These are phyloP conservation scores for Argyrosomus regius DNA, from an alignment of 2,797 vertebrate species.

Conservation along the genomic window DNA sequence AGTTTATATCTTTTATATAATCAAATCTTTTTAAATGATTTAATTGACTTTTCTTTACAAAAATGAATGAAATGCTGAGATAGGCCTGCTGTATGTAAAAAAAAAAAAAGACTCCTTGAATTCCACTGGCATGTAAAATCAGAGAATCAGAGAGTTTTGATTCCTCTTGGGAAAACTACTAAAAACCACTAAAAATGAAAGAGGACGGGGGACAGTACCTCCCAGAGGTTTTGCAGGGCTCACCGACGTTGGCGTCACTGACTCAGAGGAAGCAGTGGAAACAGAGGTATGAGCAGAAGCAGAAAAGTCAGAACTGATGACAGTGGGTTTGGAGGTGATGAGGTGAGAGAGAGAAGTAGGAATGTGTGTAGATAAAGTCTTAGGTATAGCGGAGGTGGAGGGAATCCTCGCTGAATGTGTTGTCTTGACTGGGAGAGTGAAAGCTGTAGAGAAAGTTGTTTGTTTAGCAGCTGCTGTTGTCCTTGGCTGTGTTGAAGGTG, in stretches of 20 bases:
- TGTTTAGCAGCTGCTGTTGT: background rate
- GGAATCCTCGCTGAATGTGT: background rate
- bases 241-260: background rate
- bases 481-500: background rate
- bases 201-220: slow-evolving; percentile 48
- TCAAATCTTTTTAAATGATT: no score
- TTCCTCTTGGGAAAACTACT: background rate
- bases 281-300: background rate
- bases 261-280: slow-evolving; percentile 21
- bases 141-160: background rate
- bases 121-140: background rate
- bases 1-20: no score
- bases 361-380: slow-evolving; percentile 10
- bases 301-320: background rate
- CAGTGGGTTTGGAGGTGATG: slow-evolving; percentile 2
- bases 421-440: slow-evolving; percentile 24
- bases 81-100: no score
- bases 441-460: slow-evolving; percentile 17
- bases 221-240: slow-evolving; percentile 14
- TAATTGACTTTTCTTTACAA: no score
- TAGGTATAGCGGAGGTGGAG: slow-evolving; percentile 13
- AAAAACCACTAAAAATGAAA: background rate
- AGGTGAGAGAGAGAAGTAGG: slow-evolving; percentile 18
- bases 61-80: no score
- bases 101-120: background rate